Evolutionary conservation across 1,140 invertebrate species (phyloP), one percentile per base, ranked within the genome.

Genomic region (Drosophila arawakana): DNA sequence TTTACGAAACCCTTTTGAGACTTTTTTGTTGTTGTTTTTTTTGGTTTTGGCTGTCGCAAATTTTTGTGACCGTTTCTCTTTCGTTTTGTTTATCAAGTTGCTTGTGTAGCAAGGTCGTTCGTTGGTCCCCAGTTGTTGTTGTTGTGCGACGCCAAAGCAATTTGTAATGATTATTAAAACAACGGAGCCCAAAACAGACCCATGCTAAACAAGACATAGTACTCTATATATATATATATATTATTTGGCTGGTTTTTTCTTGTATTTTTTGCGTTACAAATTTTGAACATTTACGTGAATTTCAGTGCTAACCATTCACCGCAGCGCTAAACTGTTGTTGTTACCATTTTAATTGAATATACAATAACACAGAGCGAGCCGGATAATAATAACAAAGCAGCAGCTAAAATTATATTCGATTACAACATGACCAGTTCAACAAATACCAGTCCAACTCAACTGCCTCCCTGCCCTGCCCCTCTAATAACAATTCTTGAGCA

Each of bases 151-250:
- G 83, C 79, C 79, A 74, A 82, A 86, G 80, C 79, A 83, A 88
- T 88, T 88, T 88, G 83, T 88, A 80, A 88, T 89, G 80, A 80
- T 83, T 83, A 88, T 83, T 88, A 83, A 88, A 82, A 86, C 83
- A 86, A 76, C 75, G 78, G 75, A 30, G 80, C 73, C 81, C 18
- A 21, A 78, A 60, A 69, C 49, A 68, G 70, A 69, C 41, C 55
- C 43, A 63, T 73, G 63, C 54, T 59, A 68, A 74, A 70, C 63
- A 44, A 58, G 54, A 50, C 62, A 72, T 59, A 43, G 25, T 30
- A 30, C 25, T 30, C 62, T 52, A 60, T 52, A 61, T 71, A 30
- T 30, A 61, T 71, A 30, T 30, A 30, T 30, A 30, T 30, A 30
- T 71, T 57, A 57, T 57, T 39, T 57, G 15, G 34, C 18, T 21